Conservation (phyloP, 2,888 invertebrate genomes). For the Ischnura elegans region DNA sequence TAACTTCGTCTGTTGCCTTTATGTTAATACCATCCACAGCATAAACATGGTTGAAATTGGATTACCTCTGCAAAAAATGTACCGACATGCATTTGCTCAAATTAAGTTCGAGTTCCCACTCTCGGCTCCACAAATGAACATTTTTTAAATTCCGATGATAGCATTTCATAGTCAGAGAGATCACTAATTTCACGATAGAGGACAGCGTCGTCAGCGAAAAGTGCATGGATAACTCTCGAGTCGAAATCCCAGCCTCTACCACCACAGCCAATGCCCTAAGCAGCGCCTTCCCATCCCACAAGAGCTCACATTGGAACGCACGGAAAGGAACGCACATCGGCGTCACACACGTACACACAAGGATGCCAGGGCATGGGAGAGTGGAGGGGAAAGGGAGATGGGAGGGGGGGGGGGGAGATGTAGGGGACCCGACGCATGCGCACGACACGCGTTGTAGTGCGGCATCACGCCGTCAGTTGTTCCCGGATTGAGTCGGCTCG, state of each 20-base stretch:
- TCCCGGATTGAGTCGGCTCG: not conserved
- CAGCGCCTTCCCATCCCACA: constrained; percentile 71
- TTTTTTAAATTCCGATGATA: too few species aligned
- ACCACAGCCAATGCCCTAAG: constrained; percentile 68
- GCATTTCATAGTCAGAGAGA: too few species aligned
- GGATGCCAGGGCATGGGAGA: not conserved
- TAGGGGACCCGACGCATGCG: not conserved
- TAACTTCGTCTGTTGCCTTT: too few species aligned
- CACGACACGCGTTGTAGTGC: constrained; percentile 27
- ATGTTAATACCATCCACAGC: too few species aligned
- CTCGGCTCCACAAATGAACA: too few species aligned
- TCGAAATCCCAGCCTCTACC: constrained; percentile 67
- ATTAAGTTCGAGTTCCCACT: too few species aligned
- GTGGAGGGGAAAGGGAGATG: not conserved
- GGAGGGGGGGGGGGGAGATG: not conserved
- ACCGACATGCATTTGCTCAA: too few species aligned
- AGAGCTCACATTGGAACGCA: constrained; percentile 70
- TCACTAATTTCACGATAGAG: too few species aligned
- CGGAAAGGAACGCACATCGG: not conserved
- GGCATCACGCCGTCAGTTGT: constrained; percentile 39
- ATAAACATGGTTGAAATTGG: too few species aligned
- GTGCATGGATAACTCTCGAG: not conserved
- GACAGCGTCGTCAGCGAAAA: too few species aligned
- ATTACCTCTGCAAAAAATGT: too few species aligned
- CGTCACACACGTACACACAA: not conserved